phyloP scores from a whole-genome alignment of 2,888 invertebrate species.

The Iphiclides podalirius region DNA sequence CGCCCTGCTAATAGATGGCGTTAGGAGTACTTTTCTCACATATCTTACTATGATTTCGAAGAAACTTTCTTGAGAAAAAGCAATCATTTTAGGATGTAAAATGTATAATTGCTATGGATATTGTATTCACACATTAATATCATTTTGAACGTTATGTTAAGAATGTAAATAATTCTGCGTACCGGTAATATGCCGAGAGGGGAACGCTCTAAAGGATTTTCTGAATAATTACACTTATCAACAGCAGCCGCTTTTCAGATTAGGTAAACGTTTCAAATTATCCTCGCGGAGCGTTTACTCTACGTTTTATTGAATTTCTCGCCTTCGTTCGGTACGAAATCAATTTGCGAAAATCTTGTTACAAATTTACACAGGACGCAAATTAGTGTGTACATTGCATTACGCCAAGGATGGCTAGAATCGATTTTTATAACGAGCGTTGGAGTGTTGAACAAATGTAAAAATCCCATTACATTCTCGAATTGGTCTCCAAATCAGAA shows the following conservation, averaged over 20 bases:
- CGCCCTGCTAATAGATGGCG: constrained; percentile 57
- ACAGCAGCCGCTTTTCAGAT: constrained; percentile 53
- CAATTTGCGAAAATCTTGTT: constrained; percentile 66
- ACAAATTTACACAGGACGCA: constrained; percentile 67
- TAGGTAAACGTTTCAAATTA: constrained; percentile 69
- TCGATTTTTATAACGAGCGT: constrained; percentile 40
- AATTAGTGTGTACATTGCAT: constrained; percentile 73
- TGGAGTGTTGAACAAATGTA: constrained; percentile 43
- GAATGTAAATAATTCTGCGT: too few relatives aligned
- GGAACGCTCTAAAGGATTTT: constrained; percentile 17
- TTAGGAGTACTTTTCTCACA: constrained; percentile 27
- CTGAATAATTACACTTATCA: constrained; percentile 34
- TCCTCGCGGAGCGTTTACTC: constrained; percentile 66
- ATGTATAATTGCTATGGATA: too few relatives aligned
- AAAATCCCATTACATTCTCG: constrained; percentile 52
- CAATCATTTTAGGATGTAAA: too few relatives aligned
- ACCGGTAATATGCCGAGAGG: too few relatives aligned
- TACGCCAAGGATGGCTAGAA: constrained; percentile 40
- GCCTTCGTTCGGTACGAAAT: constrained; percentile 63
- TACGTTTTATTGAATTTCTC: constrained; percentile 50
- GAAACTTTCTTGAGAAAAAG: background rate
- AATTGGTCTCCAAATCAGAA: constrained; percentile 49
- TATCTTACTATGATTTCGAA: background rate
- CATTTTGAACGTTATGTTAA: too few relatives aligned
- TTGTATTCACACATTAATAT: too few relatives aligned